Percentiles rank a stretch among this genome's conserved stretches.
Conservation (phyloP, 2,113 vertebrate species). For the Dasyurus viverrinus region DNA sequence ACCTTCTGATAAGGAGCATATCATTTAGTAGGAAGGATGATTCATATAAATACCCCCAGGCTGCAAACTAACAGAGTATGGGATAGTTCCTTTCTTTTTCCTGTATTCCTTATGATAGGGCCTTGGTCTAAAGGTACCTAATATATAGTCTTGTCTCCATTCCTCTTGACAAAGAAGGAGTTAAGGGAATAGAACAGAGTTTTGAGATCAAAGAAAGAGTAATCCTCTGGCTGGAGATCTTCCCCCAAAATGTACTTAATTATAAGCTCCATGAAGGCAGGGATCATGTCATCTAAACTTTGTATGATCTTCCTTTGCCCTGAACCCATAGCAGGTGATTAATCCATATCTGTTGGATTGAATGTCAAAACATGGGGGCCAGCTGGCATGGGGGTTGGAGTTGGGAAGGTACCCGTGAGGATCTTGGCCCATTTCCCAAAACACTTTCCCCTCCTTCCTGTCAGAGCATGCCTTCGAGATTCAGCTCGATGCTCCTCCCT, state of each 20-base stretch:
- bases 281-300: neutral
- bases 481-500: neutral
- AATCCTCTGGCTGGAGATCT: neutral
- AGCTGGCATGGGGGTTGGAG: neutral
- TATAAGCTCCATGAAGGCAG: neutral
- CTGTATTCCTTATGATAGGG: neutral
- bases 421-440: neutral
- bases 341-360: neutral
- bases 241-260: neutral
- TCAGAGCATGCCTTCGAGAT: neutral
- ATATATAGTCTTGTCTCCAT: neutral
- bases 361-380: neutral
- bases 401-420: neutral
- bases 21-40: neutral
- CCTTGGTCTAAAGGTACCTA: neutral
- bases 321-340: neutral
- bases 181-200: neutral
- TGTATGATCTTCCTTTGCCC: neutral
- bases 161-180: neutral
- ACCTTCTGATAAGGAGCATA: neutral
- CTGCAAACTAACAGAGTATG: neutral
- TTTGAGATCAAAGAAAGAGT: neutral
- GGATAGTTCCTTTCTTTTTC: neutral
- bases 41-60: neutral
- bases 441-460: neutral